These are phyloP conservation scores for Nycteola revayana DNA, from an alignment of 2,888 invertebrate species.

Conservation along the genomic window DNA sequence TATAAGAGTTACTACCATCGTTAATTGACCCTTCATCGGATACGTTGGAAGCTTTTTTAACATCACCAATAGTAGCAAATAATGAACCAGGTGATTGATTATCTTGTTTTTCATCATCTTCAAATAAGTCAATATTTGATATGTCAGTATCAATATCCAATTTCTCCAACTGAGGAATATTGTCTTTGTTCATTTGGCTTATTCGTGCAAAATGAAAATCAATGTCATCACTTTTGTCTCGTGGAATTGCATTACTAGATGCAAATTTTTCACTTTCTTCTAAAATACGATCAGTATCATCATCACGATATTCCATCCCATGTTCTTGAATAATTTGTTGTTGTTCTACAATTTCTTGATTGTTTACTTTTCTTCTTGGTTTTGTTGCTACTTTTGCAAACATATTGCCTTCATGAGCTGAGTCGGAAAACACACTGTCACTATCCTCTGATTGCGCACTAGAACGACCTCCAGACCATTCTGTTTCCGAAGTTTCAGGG, in stretches of 20 bases:
- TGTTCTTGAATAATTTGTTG: constrained; percentile 75
- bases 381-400: constrained; percentile 84
- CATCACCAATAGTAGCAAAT: constrained; percentile 89
- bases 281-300: constrained; percentile 54
- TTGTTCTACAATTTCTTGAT: constrained; percentile 76
- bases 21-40: constrained; percentile 81
- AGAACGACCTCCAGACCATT: constrained; percentile 83
- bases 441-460: constrained; percentile 89
- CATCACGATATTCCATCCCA: constrained; percentile 59
- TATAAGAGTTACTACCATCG: constrained; percentile 78
- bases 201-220: constrained; percentile 80
- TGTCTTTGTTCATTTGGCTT: constrained; percentile 77
- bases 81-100: constrained; percentile 84
- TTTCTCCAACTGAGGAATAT: constrained; percentile 74
- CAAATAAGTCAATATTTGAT: constrained; percentile 80
- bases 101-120: constrained; percentile 83
- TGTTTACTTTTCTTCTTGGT: constrained; percentile 70
- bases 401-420: constrained; percentile 83
- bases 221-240: constrained; percentile 76
- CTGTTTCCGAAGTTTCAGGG: constrained; percentile 89
- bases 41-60: constrained; percentile 83
- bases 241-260: constrained; percentile 46
- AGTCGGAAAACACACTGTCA: constrained; percentile 87
- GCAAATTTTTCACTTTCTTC: constrained; percentile 62
- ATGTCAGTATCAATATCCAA: constrained; percentile 82